Evolutionary conservation across 2,113 vertebrate genomes (phyloP), one percentile per base, ranked within the genome.

Genomic region (Pseudopipra pipra): DNA sequence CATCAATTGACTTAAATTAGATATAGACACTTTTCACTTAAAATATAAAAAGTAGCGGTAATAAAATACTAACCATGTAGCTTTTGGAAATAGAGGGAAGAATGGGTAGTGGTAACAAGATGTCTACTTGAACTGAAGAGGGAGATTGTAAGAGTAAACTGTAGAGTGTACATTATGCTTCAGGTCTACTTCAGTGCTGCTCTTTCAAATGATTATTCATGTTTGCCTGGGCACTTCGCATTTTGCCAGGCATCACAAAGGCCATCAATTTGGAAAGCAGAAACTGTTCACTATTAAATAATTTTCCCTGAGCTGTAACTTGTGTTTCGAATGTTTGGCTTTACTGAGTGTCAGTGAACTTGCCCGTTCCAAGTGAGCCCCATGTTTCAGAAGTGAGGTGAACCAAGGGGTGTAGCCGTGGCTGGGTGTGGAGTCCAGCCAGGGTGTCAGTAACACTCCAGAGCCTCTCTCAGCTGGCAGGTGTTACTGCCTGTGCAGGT

Each of bases 361-460:
- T 1, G 2, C 21, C 1, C 1, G 1, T 23, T 46, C 18, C 0
- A 4, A 39, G 35, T 8, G 11, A 76, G 68, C 20, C 2, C 8
- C 2, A 31, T 43, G 70, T 74, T 78, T 63, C 8, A 8, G 47
- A 5, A n/a, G 59, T 47, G 46, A 13, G 3, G 2, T 4, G 66
- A 68, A 4, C 8, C 61, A 1, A 3, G 13, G 27, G 49, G 8
- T 28, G 35, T 4, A 20, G 33, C 41, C 14, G 2, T 12, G 47
- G 22, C 70, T 39, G 22, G 72, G 9, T 12, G 5, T 30, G 49
- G 44, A 61, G 35, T 35, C 19, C 24, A 3, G 70, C 66, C 44
- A 5, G 39, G 17, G 17, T 49, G 11, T 31, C 17, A 5, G 27
- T 2, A 4, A 12, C 46, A 2, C 92, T 39, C 1, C 11, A 3